Evolutionary conservation across 2,888 invertebrate species (phyloP), one percentile per base, ranked within the genome.

Genomic region (Panzeria rudis): DNA sequence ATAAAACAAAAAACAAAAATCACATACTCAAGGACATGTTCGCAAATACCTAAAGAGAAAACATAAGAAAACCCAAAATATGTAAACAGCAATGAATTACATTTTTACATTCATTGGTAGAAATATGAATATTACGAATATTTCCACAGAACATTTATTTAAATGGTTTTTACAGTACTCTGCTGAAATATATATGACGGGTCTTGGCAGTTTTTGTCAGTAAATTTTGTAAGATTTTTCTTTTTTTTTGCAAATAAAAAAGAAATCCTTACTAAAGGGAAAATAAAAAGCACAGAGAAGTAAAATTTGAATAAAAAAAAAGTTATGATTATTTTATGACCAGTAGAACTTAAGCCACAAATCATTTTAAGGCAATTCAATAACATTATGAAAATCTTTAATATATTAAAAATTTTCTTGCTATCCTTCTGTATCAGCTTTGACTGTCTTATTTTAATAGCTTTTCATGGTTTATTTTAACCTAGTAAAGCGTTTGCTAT

Each of bases 101-200:
- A 75, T 38, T 38, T 75, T 62, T 32, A 47, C 9, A 35, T 61
- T 56, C n/a, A 23, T 61, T 52, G 52, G 8, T 11, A 25, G 17
- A 23, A 3, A 52, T 13, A 25, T 23, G n/a, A 20, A 17, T 56
- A 11, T 17, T 20, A 50, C 23, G 6, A 29, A 15, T 52, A 9
- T 35, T 32, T 23, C 35, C 4, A 15, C 3, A 69, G n/a, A n/a
- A 38, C 35, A 35, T 23, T 0, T 5, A 15, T 35, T 52, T 54
- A 9, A 29, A 25, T 29, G 29, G 9, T 29, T 44, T n/a, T n/a
- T 23, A 44, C 11, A 64, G 41, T n/a, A 9, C 4, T 11, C 1
- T 50, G 20, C 1, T 20, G 13, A 9, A 13, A 11, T 25, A 13
- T n/a, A n/a, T n/a, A n/a, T n/a, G n/a, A n/a, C n/a, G n/a, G n/a